Evolutionary conservation across 2,113 vertebrate genomes (phyloP), one percentile per base, ranked within the genome.

Genomic region (Ariopsis seemanni): DNA sequence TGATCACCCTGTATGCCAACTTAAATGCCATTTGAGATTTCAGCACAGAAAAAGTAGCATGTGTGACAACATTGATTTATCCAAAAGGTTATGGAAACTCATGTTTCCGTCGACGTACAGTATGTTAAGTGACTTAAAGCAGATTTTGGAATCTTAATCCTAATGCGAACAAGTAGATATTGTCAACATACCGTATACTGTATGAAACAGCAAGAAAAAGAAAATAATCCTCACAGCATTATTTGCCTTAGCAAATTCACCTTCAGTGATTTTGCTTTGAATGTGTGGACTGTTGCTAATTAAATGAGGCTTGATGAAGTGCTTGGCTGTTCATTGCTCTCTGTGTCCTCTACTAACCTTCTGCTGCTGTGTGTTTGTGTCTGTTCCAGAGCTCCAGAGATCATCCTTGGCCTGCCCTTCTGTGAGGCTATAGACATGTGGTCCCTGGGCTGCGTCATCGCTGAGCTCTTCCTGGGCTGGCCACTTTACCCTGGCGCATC

Each of bases 341-440:
- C 84, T 60, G 25, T 81, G 57, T 88, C 85, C 77, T 86, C 84
- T 78, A 89, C 83, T 93, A 2, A 90, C 50, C 50, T 92, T 0
- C n/a, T 81, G 50, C 18, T 42, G 50, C 71, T 60, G 77, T 85
- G 65, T 85, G 20, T 85, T 57, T 90, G 84, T 90, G 15, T 90
- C 34, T 85, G 69, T 79, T 82, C 94, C 94, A 99, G 98, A 94
- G 97, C 98, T 91, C 98, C 98, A 1, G 98, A 99, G 95, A 99
- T 99, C 95, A 99, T 99, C 94, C 95, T 99, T 2, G 98, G 98
- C 90, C 95, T 99, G 93, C 98, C 97, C 0, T 99, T 99, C 92
- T 98, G 97, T 50, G 98, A 99, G 94, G 98, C 98, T 53, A 99
- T 99, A 58, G 98, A 99, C 93, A 99, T 99, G 98, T 99, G 98